Evolutionary conservation across 2,797 vertebrate species (phyloP).

Genomic region (Halcyon badia): DNA sequence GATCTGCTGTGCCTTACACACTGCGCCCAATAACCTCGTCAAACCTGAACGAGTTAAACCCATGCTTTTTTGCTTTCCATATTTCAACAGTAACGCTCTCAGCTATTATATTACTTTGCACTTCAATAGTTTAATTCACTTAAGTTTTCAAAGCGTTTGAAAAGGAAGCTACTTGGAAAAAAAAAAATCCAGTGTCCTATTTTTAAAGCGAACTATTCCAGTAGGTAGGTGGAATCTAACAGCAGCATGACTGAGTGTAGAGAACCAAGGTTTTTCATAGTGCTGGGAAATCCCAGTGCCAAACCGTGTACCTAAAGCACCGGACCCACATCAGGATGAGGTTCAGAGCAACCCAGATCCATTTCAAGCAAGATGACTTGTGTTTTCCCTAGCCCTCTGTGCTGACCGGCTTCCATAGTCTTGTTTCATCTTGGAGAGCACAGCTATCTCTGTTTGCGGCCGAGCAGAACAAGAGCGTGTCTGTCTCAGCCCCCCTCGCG

Average conservation of each 20-base stretch:
- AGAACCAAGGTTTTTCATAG: neutral
- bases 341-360: neutral
- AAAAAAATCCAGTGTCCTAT: neutral
- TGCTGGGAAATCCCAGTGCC: neutral
- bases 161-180: neutral
- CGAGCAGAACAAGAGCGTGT: neutral
- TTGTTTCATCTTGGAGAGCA: neutral
- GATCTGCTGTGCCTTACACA: neutral
- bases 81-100: neutral
- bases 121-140: neutral
- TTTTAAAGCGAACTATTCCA: neutral
- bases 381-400: neutral
- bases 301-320: neutral
- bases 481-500: neutral
- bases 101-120: neutral
- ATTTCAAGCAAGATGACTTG: neutral
- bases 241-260: neutral
- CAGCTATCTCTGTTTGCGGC: neutral
- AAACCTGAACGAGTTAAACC: neutral
- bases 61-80: neutral
- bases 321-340: neutral
- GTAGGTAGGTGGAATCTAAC: neutral
- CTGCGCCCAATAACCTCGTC: neutral
- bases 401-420: accelerated
- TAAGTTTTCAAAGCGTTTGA: neutral